Conservation (phyloP, 2,888 invertebrate genomes). For the Drosophila paranaensis region DNA sequence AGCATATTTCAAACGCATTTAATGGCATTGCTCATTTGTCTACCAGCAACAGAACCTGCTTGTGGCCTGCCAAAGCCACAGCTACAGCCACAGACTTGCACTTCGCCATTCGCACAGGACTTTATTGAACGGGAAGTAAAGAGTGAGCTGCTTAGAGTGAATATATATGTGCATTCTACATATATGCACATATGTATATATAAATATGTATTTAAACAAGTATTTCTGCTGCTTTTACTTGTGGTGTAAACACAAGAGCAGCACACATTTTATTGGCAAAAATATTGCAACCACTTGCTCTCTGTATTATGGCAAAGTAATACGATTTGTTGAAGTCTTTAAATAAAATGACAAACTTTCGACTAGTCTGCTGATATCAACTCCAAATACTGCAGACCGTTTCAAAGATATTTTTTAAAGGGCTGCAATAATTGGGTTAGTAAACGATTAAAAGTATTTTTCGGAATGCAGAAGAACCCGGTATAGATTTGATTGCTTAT, state of each 20-base stretch:
- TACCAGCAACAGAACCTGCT: conserved; percentile 54
- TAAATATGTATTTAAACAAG: neutral
- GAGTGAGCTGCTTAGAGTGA: conserved; percentile 8
- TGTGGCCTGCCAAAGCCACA: conserved; percentile 34
- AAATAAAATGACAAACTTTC: neutral
- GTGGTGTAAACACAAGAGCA: conserved; percentile 50
- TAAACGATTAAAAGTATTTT: neutral
- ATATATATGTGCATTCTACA: conserved; percentile 7
- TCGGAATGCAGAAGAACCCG: no score
- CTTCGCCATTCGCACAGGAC: conserved; percentile 22
- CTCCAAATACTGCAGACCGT: neutral
- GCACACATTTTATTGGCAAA: conserved; percentile 19
- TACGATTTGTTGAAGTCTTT: neutral
- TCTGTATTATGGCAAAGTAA: neutral
- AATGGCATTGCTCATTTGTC: conserved; percentile 73
- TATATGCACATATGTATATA: conserved; percentile 6
- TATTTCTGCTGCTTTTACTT: conserved; percentile 37
- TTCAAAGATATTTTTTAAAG: neutral
- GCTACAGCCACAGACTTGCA: conserved; percentile 37
- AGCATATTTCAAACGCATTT: conserved; percentile 74
- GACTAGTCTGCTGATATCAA: neutral
- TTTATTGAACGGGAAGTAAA: conserved; percentile 24
- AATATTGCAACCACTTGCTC: neutral
- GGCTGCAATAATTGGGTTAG: neutral
- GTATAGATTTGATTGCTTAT: no score